Base-by-base conservation (phyloP, 2,113 vertebrate species). In the Cryptomyrus ogoouensis region DNA sequence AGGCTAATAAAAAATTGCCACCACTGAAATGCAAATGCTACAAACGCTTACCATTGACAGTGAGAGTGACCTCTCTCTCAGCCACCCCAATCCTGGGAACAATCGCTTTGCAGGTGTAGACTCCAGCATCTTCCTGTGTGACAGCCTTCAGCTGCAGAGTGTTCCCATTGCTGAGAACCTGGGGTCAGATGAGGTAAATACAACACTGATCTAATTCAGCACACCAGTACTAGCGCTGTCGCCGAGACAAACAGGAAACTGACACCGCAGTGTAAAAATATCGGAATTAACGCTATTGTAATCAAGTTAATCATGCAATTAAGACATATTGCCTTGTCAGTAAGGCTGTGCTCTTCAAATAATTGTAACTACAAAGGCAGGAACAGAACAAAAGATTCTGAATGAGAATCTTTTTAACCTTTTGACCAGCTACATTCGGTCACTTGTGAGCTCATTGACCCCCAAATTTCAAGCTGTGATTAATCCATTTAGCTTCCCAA, bases 91-190 rank as follows among this genome's bases (percentile, higher is more conserved):
- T 96, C 15, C 96, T 95, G 0, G 96, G 95, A 24, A 93, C 96
- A 88, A 97, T 97, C 80, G 97, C 97, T 93, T 97, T 97, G 94
- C 97, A 98, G 88, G 96, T 95, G 58, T 98, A 98, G 4, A 94
- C 95, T 15, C 97, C 97, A 0, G 97, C 95, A 27, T 98, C 97
- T 89, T 97, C 96, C 6, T 96, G 96, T 5, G 95, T 96, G 90
- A 97, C 97, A 0, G 96, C 95, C 86, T 94, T 97, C 84, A 98
- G 95, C 49, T 96, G 96, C 90, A 98, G 91, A 0, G 95, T 97
- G 94, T 97, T 96, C 39, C 97, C 94, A 3, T 97, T 97, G 90
- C 97, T 97, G 91, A 98, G 96, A 47, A 98, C 97, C 97, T 98
- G 93, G 31, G 53, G 90, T 74, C 91, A 89, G 92, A 91, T 87